Evolutionary conservation across 92 coral and sea anemone genomes (phyloP).

Genomic region (Hydrozoanthus gracilis): DNA sequence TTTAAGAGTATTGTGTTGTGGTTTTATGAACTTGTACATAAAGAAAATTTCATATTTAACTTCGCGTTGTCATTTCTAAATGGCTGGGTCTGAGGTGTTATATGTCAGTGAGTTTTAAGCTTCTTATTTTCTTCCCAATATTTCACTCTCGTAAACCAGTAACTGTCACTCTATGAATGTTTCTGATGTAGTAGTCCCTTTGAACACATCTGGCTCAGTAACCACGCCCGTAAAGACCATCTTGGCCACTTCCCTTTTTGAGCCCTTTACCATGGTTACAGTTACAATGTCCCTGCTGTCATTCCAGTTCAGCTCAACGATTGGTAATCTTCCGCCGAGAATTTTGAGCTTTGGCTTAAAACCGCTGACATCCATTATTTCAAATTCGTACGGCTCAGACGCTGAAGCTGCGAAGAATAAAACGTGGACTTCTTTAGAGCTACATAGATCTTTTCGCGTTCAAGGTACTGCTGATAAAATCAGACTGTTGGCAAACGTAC

Average conservation of each 20-base stretch:
- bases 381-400: slow-evolving; percentile 15
- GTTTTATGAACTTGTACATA: too few species aligned
- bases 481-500: too few species aligned
- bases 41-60: too few species aligned
- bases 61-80: too few species aligned
- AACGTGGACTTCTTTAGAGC: background rate
- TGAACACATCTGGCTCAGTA: background rate
- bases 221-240: background rate
- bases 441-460: too few species aligned
- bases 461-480: too few species aligned
- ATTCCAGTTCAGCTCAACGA: background rate
- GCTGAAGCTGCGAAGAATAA: background rate
- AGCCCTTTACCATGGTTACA: slow-evolving; percentile 2
- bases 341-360: background rate
- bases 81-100: too few species aligned
- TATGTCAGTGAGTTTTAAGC: too few species aligned
- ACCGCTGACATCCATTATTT: slow-evolving; percentile 33
- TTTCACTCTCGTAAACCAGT: too few species aligned
- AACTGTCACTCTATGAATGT: too few species aligned
- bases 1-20: too few species aligned
- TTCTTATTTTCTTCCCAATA: too few species aligned
- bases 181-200: background rate
- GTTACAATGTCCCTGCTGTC: slow-evolving; percentile 2
- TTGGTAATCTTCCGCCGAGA: background rate
- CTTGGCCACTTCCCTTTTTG: slow-evolving; percentile 4